Percentiles rank a stretch among this genome's conserved stretches.
phyloP scores from a whole-genome alignment of 2,797 vertebrate genomes.

The Pristis pectinata region DNA sequence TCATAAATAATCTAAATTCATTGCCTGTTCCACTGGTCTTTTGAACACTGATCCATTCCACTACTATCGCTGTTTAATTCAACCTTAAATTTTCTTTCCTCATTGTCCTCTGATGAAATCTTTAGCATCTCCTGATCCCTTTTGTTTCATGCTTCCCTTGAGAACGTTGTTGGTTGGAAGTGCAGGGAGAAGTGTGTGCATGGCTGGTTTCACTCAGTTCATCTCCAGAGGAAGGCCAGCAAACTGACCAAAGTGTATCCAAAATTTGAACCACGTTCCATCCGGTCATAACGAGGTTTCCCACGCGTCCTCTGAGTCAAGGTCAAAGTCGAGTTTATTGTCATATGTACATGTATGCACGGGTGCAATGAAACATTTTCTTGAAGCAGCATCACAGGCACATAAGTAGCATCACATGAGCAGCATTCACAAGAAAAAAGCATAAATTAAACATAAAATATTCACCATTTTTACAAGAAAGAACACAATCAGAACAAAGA shows the following conservation, averaged over 20 bases:
- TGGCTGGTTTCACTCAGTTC: not conserved
- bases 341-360: too few relatives aligned
- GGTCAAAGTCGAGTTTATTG: too few relatives aligned
- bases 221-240: not conserved
- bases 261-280: not conserved
- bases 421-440: too few relatives aligned
- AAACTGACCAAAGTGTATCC: not conserved
- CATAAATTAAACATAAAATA: too few relatives aligned
- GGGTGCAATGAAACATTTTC: too few relatives aligned
- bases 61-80: not conserved
- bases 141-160: not conserved
- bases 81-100: not conserved
- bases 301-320: not conserved
- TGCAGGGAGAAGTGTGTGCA: not conserved
- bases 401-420: too few relatives aligned
- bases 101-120: not conserved
- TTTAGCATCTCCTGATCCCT: not conserved
- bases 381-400: too few relatives aligned
- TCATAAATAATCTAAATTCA: not conserved
- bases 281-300: not conserved
- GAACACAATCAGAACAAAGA: too few relatives aligned
- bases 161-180: not conserved
- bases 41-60: not conserved
- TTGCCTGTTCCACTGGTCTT: not conserved
- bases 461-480: too few relatives aligned